phyloP scores from a whole-genome alignment of 2,113 vertebrate species.

The Noctilio leporinus region DNA sequence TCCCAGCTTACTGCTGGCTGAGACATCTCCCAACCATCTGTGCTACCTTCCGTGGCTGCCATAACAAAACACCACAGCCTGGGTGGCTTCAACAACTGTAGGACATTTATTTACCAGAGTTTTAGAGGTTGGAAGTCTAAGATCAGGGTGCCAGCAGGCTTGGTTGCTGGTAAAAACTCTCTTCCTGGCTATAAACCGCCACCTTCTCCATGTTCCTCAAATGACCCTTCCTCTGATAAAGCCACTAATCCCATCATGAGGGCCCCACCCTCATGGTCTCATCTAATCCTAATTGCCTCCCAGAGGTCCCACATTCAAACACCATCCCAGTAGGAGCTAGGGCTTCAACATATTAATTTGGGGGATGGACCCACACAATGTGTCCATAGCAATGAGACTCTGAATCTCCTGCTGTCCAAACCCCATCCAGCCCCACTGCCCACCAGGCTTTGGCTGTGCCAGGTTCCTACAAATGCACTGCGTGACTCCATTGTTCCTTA shows the following conservation, averaged over 20 bases:
- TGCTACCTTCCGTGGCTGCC: background rate
- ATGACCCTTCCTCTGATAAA: background rate
- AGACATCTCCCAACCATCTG: background rate
- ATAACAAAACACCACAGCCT: background rate
- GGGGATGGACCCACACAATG: background rate
- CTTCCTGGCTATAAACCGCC: background rate
- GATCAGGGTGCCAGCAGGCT: background rate
- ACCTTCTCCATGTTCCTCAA: background rate
- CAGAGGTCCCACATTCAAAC: background rate
- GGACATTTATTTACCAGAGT: too few species aligned
- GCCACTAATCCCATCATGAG: background rate
- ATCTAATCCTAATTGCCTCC: background rate
- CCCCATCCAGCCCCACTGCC: background rate
- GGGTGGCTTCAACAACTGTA: background rate
- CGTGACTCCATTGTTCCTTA: background rate
- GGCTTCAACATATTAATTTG: background rate
- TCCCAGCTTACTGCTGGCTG: rapidly evolving
- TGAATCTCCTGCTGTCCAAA: rapidly evolving
- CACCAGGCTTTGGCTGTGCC: rapidly evolving
- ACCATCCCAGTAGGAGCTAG: background rate
- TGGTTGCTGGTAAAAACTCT: background rate
- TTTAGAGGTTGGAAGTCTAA: background rate
- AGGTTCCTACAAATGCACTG: background rate
- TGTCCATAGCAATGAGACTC: background rate
- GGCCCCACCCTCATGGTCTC: background rate